phyloP scores from a whole-genome alignment of 2,113 vertebrate genomes.

The Channa maculata region DNA sequence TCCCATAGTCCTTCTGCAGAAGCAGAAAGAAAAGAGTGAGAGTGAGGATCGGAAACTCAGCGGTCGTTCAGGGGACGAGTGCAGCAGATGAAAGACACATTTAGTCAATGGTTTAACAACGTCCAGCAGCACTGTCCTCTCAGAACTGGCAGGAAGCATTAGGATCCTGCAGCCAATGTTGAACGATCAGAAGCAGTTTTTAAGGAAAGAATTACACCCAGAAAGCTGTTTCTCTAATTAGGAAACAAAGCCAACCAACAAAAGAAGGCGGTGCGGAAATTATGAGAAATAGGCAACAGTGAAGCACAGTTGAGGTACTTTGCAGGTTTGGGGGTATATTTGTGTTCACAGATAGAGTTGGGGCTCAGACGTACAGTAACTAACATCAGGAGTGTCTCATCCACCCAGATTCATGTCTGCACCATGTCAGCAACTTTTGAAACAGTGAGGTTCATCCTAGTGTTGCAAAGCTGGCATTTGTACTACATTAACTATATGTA shows the following conservation, averaged over 20 bases:
- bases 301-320: background rate
- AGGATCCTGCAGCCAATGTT: background rate
- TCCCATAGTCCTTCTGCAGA: slow-evolving; percentile 19
- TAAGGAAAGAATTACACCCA: slow-evolving; percentile 24
- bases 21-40: slow-evolving; percentile 19
- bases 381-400: background rate
- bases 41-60: slow-evolving; percentile 13
- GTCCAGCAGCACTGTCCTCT: slow-evolving; percentile 20
- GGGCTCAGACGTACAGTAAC: background rate
- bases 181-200: slow-evolving; percentile 21
- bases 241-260: slow-evolving; percentile 13
- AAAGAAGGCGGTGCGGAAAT: background rate
- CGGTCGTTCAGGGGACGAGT: slow-evolving; percentile 21
- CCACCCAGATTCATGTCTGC: background rate
- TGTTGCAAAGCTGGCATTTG: slow-evolving; percentile 2
- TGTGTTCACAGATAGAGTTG: background rate
- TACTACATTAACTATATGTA: background rate
- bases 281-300: slow-evolving; percentile 1
- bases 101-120: slow-evolving; percentile 12
- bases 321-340: background rate
- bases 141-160: slow-evolving; percentile 25
- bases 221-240: slow-evolving; percentile 5
- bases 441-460: background rate
- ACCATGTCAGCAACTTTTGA: background rate
- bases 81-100: slow-evolving; percentile 40